These are phyloP conservation scores for Charaxes varanes DNA, from an alignment of 1,140 invertebrate species.

Conservation along the genomic window DNA sequence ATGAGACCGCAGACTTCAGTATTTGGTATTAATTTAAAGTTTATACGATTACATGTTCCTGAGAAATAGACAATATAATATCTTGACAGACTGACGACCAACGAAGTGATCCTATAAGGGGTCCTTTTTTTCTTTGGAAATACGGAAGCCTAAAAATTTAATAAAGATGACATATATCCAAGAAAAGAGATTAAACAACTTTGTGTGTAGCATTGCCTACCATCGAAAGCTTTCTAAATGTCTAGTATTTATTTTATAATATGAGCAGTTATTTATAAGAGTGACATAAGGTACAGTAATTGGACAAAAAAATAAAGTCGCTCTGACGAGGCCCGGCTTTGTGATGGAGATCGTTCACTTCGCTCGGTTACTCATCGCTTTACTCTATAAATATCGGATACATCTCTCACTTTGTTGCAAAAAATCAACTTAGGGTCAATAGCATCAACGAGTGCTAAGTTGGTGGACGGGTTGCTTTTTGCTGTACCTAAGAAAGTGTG, in stretches of 20 bases:
- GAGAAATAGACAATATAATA: too few species aligned
- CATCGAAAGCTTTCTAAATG: background rate
- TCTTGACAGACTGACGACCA: too few species aligned
- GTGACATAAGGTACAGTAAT: slow-evolving; percentile 20
- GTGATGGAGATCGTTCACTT: slow-evolving; percentile 31
- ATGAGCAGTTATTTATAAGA: slow-evolving; percentile 15
- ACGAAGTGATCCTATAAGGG: too few species aligned
- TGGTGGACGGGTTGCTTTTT: background rate
- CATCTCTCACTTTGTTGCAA: slow-evolving; percentile 26
- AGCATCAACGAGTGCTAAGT: slow-evolving; percentile 8
- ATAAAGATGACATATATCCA: too few species aligned
- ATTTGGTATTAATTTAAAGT: too few species aligned
- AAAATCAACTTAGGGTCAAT: slow-evolving; percentile 32
- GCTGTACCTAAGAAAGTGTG: background rate
- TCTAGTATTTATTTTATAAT: background rate
- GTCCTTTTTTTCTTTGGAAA: too few species aligned
- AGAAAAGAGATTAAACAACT: too few species aligned
- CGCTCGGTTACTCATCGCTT: slow-evolving; percentile 23
- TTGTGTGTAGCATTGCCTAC: too few species aligned
- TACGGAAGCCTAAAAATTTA: too few species aligned
- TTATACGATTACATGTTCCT: too few species aligned
- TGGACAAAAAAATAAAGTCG: slow-evolving; percentile 18
- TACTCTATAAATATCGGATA: slow-evolving; percentile 35
- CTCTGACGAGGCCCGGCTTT: slow-evolving; percentile 17
- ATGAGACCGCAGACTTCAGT: too few species aligned